These are phyloP conservation scores for Listrodromus nycthemerus DNA, from an alignment of 2,888 invertebrate genomes.

Conservation along the genomic window DNA sequence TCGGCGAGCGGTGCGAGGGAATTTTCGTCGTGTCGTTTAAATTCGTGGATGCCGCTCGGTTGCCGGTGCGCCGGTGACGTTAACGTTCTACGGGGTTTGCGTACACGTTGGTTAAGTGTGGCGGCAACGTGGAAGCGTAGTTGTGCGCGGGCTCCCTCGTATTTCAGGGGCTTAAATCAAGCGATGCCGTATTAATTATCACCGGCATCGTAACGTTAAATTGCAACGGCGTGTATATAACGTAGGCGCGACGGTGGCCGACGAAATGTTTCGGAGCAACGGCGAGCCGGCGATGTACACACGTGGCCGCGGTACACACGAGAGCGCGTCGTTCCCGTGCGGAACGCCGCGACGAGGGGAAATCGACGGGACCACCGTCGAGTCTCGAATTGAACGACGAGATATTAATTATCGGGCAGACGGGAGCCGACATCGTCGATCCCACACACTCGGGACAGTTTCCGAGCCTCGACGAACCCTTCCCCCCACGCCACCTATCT, in stretches of 20 bases:
- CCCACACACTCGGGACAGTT: conserved; percentile 42
- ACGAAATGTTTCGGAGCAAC: conserved; percentile 65
- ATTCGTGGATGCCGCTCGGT: conserved; percentile 32
- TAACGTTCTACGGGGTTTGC: conserved; percentile 2
- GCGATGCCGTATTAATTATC: conserved; percentile 76
- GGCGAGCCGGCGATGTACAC: conserved; percentile 33
- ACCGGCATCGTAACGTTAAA: conserved; percentile 70
- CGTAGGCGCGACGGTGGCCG: conserved; percentile 20
- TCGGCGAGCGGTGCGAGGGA: conserved; percentile 57
- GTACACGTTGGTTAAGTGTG: conserved; percentile 21
- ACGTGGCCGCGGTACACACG: not conserved
- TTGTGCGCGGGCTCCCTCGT: conserved; percentile 57
- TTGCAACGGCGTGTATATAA: conserved; percentile 57
- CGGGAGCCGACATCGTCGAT: conserved; percentile 46
- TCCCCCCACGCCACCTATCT: too few relatives aligned
- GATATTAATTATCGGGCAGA: conserved; percentile 74
- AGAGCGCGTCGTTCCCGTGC: not conserved
- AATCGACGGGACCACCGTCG: conserved; percentile 29
- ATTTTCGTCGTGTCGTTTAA: conserved; percentile 63
- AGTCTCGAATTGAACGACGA: conserved; percentile 72
- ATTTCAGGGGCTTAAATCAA: conserved; percentile 72
- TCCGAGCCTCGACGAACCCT: not conserved
- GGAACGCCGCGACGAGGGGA: conserved; percentile 21
- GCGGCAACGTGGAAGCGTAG: not conserved
- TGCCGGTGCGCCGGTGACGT: conserved; percentile 6